Conservation (phyloP, 2,797 vertebrate genomes). For the Pipistrellus pygmaeus region DNA sequence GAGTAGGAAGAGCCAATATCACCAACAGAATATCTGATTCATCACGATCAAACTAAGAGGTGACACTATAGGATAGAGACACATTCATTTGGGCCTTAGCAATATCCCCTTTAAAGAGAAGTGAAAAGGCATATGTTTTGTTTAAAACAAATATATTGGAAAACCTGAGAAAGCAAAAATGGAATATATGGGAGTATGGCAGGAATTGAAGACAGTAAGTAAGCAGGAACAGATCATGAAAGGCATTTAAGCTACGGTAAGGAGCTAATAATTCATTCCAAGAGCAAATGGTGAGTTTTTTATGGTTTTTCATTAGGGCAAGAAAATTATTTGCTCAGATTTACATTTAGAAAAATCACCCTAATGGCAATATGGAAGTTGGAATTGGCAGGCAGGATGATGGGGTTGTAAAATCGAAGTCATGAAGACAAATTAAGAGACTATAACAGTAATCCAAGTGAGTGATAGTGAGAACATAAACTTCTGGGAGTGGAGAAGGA, state of each 20-base stretch:
- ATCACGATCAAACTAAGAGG: neutral
- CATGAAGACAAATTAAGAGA: conserved; percentile 21
- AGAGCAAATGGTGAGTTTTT: neutral
- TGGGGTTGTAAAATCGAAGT: conserved; percentile 19
- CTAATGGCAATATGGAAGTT: neutral
- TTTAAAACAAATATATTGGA: conserved; percentile 3
- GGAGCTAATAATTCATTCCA: conserved; percentile 11
- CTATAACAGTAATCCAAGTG: neutral
- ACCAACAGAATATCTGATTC: neutral
- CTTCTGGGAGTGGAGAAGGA: neutral
- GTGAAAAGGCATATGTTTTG: neutral
- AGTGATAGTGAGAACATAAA: conserved; percentile 22
- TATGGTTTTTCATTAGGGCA: conserved; percentile 31
- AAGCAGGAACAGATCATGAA: conserved; percentile 4
- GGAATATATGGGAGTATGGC: neutral
- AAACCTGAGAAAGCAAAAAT: conserved; percentile 3
- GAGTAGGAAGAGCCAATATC: neutral
- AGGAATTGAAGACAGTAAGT: conserved; percentile 26
- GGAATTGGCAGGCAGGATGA: neutral
- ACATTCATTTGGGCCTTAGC: neutral
- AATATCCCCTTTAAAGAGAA: conserved; percentile 10
- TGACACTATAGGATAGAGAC: neutral
- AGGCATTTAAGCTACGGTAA: neutral
- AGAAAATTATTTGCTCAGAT: conserved; percentile 57
- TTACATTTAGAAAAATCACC: conserved; percentile 49